Evolutionary conservation across 2,888 invertebrate genomes (phyloP).

Genomic region (Drosophila cognata): DNA sequence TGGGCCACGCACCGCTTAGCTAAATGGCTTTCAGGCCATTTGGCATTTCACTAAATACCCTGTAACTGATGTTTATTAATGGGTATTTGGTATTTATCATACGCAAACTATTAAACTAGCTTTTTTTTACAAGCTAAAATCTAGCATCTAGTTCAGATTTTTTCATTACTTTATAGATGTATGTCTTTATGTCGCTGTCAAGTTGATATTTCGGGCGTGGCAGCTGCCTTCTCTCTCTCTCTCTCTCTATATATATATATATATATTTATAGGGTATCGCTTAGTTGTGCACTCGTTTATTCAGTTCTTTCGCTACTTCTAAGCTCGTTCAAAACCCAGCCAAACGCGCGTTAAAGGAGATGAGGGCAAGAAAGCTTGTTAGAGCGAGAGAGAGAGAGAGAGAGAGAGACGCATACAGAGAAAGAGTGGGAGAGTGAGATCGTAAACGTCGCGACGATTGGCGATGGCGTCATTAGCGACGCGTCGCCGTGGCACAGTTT

Average conservation of each 20-base stretch:
- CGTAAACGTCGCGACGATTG: conserved; percentile 46
- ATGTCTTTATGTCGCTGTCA: neutral
- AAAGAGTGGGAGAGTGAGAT: conserved; percentile 44
- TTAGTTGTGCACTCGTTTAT: neutral
- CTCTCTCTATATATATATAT: neutral
- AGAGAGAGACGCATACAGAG: neutral
- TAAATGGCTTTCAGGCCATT: conserved; percentile 38
- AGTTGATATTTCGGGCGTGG: neutral
- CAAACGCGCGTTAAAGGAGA: conserved; percentile 55
- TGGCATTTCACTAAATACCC: conserved; percentile 45
- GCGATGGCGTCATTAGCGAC: conserved; percentile 70
- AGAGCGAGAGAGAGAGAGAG: conserved; percentile 4
- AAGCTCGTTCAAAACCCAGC: conserved; percentile 28
- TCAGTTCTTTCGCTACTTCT: conserved; percentile 15
- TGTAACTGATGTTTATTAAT: neutral
- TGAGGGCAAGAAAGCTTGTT: conserved; percentile 8
- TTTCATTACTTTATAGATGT: neutral
- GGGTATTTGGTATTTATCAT: neutral
- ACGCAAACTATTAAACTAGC: too few species aligned
- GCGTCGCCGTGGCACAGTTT: conserved; percentile 64
- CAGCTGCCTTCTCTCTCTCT: neutral
- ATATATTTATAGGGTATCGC: neutral
- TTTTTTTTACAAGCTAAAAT: neutral
- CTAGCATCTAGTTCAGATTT: neutral
- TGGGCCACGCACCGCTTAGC: conserved; percentile 38